A percentile compares a stretch with the other conserved stretches of the same genome.
Evolutionary conservation across 2,888 invertebrate species (phyloP).

Genomic region (Pasiphila rectangulata): DNA sequence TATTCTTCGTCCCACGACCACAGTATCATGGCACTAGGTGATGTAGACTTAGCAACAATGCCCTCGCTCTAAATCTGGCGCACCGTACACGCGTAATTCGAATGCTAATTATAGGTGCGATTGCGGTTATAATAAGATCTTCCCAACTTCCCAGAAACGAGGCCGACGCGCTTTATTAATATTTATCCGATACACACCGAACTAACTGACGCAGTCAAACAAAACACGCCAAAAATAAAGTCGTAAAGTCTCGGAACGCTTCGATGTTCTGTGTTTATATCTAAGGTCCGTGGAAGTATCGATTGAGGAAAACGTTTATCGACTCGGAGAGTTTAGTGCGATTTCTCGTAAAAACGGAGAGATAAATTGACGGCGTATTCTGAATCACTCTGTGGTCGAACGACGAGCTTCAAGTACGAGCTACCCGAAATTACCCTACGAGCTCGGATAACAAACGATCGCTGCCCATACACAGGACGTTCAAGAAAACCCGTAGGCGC

Average conservation of each 20-base stretch:
- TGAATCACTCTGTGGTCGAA: too few relatives aligned
- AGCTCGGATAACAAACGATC: too few relatives aligned
- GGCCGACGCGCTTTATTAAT: slow-evolving; percentile 79
- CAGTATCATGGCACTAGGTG: slow-evolving; percentile 1
- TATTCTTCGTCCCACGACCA: not conserved
- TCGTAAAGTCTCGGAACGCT: slow-evolving; percentile 77
- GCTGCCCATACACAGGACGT: too few relatives aligned
- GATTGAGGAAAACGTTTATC: slow-evolving; percentile 58
- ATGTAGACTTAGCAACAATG: slow-evolving; percentile 2
- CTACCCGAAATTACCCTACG: too few relatives aligned
- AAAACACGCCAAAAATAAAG: slow-evolving; percentile 78
- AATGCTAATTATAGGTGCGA: slow-evolving; percentile 80
- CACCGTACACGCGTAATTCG: slow-evolving; percentile 74
- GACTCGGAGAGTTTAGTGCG: slow-evolving; percentile 34
- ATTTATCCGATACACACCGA: slow-evolving; percentile 78
- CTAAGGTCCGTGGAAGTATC: slow-evolving; percentile 49
- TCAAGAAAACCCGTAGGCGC: too few relatives aligned
- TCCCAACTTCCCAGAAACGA: slow-evolving; percentile 79
- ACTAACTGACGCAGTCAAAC: slow-evolving; percentile 79
- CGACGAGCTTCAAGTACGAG: too few relatives aligned
- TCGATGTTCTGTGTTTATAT: slow-evolving; percentile 71
- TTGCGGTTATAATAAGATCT: slow-evolving; percentile 81
- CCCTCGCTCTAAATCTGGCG: slow-evolving; percentile 47
- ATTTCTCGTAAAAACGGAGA: not conserved
- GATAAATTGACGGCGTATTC: too few relatives aligned